Evolutionary conservation across 2,113 vertebrate species (phyloP).

Genomic region (Engraulis encrasicolus): DNA sequence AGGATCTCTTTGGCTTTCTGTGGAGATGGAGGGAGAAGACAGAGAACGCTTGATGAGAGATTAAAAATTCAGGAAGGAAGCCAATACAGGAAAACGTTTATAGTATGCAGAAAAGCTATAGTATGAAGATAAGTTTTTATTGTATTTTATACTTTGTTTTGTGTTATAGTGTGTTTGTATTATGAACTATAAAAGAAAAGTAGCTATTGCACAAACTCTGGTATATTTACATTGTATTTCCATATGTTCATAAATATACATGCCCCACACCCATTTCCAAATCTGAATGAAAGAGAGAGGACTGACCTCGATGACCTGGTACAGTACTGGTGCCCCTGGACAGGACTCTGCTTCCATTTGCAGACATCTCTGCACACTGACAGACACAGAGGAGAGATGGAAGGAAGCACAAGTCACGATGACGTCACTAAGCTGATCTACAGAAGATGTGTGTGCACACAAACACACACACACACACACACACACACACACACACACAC

Average conservation of each 20-base stretch:
- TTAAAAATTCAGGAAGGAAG: not conserved
- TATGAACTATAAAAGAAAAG: too few relatives aligned
- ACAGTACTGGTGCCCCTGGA: conserved; percentile 73
- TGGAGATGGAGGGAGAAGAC: not conserved
- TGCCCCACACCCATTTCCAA: too few relatives aligned
- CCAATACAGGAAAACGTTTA: not conserved
- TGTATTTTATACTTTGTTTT: too few relatives aligned
- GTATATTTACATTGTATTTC: too few relatives aligned
- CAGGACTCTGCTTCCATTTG: conserved; percentile 73
- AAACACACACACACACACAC: not conserved
- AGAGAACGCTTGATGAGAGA: not conserved
- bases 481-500: not conserved
- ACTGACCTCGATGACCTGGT: conserved; percentile 79
- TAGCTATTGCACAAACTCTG: too few relatives aligned
- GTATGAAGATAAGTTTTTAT: too few relatives aligned
- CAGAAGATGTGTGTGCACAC: too few relatives aligned
- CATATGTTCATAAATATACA: too few relatives aligned
- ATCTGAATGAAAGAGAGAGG: not conserved
- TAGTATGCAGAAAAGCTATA: not conserved
- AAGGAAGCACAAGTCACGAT: not conserved
- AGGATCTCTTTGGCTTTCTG: conserved; percentile 98
- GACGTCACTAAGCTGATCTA: not conserved
- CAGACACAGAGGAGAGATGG: not conserved
- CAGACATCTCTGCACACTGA: conserved; percentile 71
- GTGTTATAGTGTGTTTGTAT: too few relatives aligned